Evolutionary conservation across 2,888 invertebrate genomes (phyloP).

Genomic region (Entomobrya multifasciata): DNA sequence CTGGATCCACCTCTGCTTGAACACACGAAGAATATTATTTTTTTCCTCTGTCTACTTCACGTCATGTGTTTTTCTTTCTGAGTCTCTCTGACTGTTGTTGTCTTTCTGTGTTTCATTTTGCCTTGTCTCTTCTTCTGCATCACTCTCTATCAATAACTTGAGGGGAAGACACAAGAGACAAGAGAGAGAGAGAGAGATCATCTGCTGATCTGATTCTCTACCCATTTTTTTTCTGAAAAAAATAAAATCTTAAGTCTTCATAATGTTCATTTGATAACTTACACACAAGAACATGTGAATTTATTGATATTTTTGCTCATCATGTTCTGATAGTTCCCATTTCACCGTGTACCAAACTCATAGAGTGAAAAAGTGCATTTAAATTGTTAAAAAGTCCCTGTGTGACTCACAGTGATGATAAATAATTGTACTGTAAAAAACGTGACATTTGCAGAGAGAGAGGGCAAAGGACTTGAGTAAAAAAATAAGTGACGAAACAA

Average conservation of each 20-base stretch:
- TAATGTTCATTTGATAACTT: too few species aligned
- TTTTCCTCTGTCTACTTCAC: background rate
- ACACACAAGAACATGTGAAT: too few species aligned
- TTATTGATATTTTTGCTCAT: constrained; percentile 9
- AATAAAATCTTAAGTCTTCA: background rate
- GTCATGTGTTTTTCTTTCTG: constrained; percentile 8
- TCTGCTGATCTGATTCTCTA: constrained; percentile 14
- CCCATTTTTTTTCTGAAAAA: background rate
- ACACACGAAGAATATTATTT: background rate
- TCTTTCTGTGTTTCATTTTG: background rate
- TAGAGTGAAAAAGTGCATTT: background rate
- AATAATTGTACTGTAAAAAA: background rate
- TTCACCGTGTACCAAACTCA: background rate
- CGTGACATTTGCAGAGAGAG: background rate
- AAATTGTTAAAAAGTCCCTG: background rate
- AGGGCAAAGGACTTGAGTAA: too few species aligned
- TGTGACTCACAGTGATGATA: background rate
- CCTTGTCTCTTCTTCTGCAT: background rate
- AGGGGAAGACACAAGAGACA: background rate
- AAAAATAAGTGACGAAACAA: too few species aligned
- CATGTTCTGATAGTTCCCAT: background rate
- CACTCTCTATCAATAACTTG: background rate
- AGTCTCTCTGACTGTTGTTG: background rate
- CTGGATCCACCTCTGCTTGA: too few species aligned
- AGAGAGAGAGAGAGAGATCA: background rate